Evolutionary conservation across 1,140 invertebrate species (phyloP).

Genomic region (Drosophila oshimai): DNA sequence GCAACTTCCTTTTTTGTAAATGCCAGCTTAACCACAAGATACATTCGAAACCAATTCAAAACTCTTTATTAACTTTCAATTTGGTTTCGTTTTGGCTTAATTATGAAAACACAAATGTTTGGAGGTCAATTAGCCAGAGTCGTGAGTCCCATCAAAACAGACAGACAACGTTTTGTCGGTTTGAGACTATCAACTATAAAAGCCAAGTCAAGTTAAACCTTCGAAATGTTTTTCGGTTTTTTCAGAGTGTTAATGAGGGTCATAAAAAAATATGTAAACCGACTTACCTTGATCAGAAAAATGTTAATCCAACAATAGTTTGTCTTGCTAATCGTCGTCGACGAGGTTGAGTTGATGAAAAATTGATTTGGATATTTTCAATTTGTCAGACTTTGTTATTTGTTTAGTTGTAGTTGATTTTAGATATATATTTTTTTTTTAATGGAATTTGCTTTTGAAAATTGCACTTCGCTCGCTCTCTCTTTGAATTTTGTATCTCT

Average conservation of each 20-base stretch:
- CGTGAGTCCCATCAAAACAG: conserved; percentile 42
- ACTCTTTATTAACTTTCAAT: conserved; percentile 45
- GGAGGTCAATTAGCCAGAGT: conserved; percentile 72
- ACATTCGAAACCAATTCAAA: not conserved
- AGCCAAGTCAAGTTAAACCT: conserved; percentile 48
- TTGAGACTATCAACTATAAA: conserved; percentile 16
- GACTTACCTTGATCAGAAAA: conserved; percentile 41
- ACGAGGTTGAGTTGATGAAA: conserved; percentile 5
- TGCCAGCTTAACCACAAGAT: not conserved
- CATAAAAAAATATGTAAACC: conserved; percentile 38
- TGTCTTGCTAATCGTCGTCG: conserved; percentile 16
- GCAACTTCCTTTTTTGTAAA: not conserved
- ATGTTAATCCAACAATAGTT: conserved; percentile 59
- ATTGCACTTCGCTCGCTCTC: conserved; percentile 58
- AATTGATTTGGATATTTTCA: not conserved
- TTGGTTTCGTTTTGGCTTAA: conserved; percentile 29
- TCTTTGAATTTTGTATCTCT: conserved; percentile 40
- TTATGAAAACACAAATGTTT: conserved; percentile 52
- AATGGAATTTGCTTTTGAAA: conserved; percentile 27
- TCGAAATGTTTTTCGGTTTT: conserved; percentile 23
- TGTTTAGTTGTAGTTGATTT: conserved; percentile 48
- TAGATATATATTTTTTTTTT: conserved; percentile 13
- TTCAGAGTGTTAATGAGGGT: conserved; percentile 38
- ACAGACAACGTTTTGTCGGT: conserved; percentile 14
- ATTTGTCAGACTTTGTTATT: conserved; percentile 41